Evolutionary conservation across 2,888 invertebrate species (phyloP).

Genomic region (Ceraclea dissimilis): DNA sequence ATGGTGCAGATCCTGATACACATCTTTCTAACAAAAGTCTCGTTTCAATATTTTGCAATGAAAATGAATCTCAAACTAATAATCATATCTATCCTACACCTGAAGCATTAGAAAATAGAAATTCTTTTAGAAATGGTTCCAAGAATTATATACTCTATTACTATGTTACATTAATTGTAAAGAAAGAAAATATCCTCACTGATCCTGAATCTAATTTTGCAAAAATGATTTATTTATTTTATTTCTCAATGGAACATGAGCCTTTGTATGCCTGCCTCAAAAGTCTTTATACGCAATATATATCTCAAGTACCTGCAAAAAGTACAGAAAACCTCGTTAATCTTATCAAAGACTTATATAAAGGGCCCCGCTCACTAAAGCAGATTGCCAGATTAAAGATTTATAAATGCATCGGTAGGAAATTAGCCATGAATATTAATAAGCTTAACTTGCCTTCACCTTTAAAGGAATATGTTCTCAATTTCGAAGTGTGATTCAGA

Average conservation of each 20-base stretch:
- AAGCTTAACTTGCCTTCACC: conserved; percentile 60
- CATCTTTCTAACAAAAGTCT: conserved; percentile 41
- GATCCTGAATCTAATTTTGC: conserved; percentile 58
- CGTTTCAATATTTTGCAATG: conserved; percentile 31
- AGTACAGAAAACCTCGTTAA: conserved; percentile 55
- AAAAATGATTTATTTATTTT: conserved; percentile 58
- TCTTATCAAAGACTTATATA: conserved; percentile 55
- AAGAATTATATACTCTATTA: conserved; percentile 59
- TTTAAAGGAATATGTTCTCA: conserved; percentile 61
- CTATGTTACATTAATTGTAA: conserved; percentile 62
- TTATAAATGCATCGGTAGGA: conserved; percentile 56
- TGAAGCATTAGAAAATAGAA: conserved; percentile 44
- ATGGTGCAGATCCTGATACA: conserved; percentile 66
- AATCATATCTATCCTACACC: conserved; percentile 20
- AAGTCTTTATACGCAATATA: conserved; percentile 56
- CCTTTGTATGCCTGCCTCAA: conserved; percentile 62
- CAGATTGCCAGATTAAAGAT: conserved; percentile 64
- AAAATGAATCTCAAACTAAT: conserved; percentile 20
- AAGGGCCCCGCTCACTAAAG: conserved; percentile 61
- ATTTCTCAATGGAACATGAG: conserved; percentile 59
- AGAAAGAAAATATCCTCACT: conserved; percentile 54
- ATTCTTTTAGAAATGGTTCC: conserved; percentile 47
- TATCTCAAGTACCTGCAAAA: conserved; percentile 55
- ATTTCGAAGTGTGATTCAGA: conserved; percentile 47
- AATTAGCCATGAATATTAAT: conserved; percentile 56